Evolutionary conservation across 2,113 vertebrate genomes (phyloP).

Genomic region (Paracyprichromis sp.): DNA sequence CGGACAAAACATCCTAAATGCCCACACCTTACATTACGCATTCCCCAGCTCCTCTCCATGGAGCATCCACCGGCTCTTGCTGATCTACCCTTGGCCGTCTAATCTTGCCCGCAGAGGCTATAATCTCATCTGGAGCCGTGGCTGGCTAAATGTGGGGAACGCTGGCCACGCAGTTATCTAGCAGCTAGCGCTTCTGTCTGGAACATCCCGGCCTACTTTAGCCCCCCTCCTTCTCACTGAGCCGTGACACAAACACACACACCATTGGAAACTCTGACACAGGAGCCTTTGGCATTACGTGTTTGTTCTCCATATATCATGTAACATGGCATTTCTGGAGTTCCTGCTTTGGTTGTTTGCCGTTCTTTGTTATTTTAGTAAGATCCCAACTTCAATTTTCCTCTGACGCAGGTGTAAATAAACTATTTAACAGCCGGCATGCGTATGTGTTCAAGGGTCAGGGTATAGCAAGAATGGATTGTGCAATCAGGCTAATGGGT

Average conservation of each 20-base stretch:
- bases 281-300: constrained; percentile 35
- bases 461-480: neutral
- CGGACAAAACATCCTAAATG: neutral
- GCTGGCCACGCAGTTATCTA: constrained; percentile 74
- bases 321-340: constrained; percentile 28
- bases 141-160: constrained; percentile 69
- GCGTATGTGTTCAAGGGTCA: neutral
- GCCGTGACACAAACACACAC: neutral
- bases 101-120: constrained; percentile 55
- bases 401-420: neutral
- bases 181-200: constrained; percentile 65
- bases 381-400: neutral
- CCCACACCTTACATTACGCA: neutral
- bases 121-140: constrained; percentile 70
- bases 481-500: neutral
- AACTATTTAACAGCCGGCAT: neutral
- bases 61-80: neutral
- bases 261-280: constrained; percentile 57
- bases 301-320: constrained; percentile 38
- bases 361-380: neutral
- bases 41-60: neutral
- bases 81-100: constrained; percentile 47
- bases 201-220: constrained; percentile 79
- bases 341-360: neutral
- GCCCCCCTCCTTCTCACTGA: constrained; percentile 15